phyloP scores from a whole-genome alignment of 1,140 invertebrate genomes.

The Drosophila santomea region DNA sequence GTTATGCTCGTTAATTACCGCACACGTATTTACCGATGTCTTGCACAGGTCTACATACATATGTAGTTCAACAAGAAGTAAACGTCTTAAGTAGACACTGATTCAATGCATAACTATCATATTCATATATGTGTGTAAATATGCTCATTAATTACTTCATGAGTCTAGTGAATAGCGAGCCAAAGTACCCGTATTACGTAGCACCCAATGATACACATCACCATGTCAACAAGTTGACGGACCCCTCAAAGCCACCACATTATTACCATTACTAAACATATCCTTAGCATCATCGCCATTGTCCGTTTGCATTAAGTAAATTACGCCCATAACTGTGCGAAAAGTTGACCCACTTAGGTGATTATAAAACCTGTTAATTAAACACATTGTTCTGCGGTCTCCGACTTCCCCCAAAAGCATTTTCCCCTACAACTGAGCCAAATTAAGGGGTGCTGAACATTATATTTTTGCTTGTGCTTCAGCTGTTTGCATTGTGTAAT shows the following conservation, averaged over 20 bases:
- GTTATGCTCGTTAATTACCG: slow-evolving; percentile 25
- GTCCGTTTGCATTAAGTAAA: slow-evolving; percentile 61
- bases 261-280: not conserved
- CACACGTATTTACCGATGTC: not conserved
- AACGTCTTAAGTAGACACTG: no score
- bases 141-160: not conserved
- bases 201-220: slow-evolving; percentile 38
- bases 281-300: slow-evolving; percentile 11
- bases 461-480: not conserved
- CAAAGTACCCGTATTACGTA: slow-evolving; percentile 25
- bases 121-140: not conserved
- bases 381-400: slow-evolving; percentile 38
- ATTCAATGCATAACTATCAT: not conserved
- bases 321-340: slow-evolving; percentile 36
- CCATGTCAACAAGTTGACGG: slow-evolving; percentile 68
- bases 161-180: not conserved
- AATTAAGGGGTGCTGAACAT: not conserved
- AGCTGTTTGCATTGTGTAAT: slow-evolving; percentile 5
- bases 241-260: slow-evolving; percentile 19
- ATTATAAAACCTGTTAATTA: slow-evolving; percentile 65
- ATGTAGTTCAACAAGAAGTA: no score
- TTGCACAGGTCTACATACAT: no score
- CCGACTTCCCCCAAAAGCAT: not conserved
- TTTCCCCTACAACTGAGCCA: not conserved
- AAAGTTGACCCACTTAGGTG: slow-evolving; percentile 59